Percentiles rank a stretch among this genome's conserved stretches.
Conservation (phyloP, 2,797 vertebrate genomes). For the Mormyrops attenuatus region DNA sequence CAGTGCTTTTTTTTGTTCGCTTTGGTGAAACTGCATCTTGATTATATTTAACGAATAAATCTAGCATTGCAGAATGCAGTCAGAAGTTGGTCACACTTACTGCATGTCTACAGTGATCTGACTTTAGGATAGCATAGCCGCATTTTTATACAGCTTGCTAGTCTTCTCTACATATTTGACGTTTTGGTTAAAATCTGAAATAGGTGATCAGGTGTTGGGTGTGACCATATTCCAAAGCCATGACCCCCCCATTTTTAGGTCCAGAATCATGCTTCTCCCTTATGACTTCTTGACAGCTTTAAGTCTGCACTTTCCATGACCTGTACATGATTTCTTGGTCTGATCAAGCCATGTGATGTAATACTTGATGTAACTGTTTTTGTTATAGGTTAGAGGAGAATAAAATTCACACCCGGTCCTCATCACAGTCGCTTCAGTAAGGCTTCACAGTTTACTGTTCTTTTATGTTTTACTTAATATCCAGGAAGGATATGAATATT, state of each 20-base stretch:
- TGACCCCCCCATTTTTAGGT: background rate
- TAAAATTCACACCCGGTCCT: conserved; percentile 65
- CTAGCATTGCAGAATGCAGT: background rate
- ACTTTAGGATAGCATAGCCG: background rate
- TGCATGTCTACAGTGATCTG: background rate
- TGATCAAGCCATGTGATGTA: background rate
- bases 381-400: conserved; percentile 67
- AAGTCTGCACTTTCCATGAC: background rate
- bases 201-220: background rate
- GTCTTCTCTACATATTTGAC: background rate
- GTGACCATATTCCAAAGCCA: background rate
- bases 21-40: background rate
- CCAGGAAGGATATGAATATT: background rate
- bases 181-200: background rate
- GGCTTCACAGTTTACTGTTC: background rate
- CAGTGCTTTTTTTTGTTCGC: background rate
- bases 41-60: background rate
- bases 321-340: background rate
- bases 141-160: background rate
- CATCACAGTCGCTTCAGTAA: conserved; percentile 63
- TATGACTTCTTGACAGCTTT: background rate
- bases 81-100: background rate
- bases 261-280: background rate
- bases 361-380: conserved; percentile 27
- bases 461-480: background rate